phyloP scores from a whole-genome alignment of 2,888 invertebrate species.

The Drosophila quasianomalipes region DNA sequence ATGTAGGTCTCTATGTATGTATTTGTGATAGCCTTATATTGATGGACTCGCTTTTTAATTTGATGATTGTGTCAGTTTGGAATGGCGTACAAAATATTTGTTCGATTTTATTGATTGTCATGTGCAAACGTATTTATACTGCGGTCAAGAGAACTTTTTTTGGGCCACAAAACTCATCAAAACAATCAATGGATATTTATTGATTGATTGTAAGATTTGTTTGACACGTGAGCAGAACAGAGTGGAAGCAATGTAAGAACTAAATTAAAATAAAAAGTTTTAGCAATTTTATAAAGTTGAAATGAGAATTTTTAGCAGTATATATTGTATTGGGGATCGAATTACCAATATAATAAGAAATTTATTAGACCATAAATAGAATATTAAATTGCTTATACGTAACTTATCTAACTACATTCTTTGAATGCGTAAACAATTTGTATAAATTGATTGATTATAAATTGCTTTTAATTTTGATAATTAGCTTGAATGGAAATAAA shows the following conservation, averaged over 20 bases:
- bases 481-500: slow-evolving; percentile 27
- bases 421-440: slow-evolving; percentile 22
- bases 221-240: neutral
- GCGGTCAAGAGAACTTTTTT: slow-evolving; percentile 33
- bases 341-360: neutral
- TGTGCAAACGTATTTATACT: slow-evolving; percentile 38
- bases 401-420: slow-evolving; percentile 6
- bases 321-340: neutral
- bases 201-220: slow-evolving; percentile 37
- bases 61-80: slow-evolving; percentile 70
- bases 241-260: neutral
- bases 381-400: slow-evolving; percentile 1
- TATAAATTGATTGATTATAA: slow-evolving; percentile 26
- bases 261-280: slow-evolving; percentile 10
- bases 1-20: slow-evolving; percentile 2
- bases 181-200: slow-evolving; percentile 36
- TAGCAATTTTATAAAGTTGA: neutral
- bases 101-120: slow-evolving; percentile 62
- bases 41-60: slow-evolving; percentile 68
- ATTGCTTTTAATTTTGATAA: slow-evolving; percentile 38
- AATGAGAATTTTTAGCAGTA: neutral
- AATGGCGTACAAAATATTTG: slow-evolving; percentile 55
- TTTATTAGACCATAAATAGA: neutral
- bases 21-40: slow-evolving; percentile 36
- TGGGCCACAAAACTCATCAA: slow-evolving; percentile 18